Evolutionary conservation across 2,113 vertebrate genomes (phyloP).

Genomic region (Numida meleagris): DNA sequence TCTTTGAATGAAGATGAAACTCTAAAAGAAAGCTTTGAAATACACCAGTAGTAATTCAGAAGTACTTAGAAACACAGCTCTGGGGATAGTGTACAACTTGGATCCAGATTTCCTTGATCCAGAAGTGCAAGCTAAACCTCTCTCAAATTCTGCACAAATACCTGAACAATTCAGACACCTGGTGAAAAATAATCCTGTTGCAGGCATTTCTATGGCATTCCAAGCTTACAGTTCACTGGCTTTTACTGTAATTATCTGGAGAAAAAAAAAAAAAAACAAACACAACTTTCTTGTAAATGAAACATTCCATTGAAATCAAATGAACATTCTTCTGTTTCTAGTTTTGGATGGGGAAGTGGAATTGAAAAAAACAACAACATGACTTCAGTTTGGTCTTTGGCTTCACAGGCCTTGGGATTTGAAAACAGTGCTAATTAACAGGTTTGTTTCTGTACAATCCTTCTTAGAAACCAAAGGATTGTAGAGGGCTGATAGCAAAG

Average conservation of each 20-base stretch:
- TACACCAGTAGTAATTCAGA: not conserved
- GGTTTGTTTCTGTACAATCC: not conserved
- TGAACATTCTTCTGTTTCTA: not conserved
- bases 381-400: not conserved
- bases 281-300: not conserved
- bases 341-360: accelerated
- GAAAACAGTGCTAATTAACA: not conserved
- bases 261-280: not conserved
- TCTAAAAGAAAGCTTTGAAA: not conserved
- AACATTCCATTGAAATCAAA: not conserved
- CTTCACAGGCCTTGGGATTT: not conserved
- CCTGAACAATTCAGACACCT: not conserved
- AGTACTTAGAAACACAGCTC: not conserved
- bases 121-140: not conserved
- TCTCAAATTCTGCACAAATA: not conserved
- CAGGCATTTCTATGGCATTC: not conserved
- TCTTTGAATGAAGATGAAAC: not conserved
- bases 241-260: not conserved
- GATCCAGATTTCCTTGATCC: not conserved
- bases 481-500: not conserved
- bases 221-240: not conserved
- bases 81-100: not conserved
- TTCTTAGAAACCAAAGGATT: not conserved
- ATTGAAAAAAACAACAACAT: not conserved
- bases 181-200: not conserved